Evolutionary conservation across 2,888 invertebrate genomes (phyloP).

Genomic region (Phyllotreta cruciferae): DNA sequence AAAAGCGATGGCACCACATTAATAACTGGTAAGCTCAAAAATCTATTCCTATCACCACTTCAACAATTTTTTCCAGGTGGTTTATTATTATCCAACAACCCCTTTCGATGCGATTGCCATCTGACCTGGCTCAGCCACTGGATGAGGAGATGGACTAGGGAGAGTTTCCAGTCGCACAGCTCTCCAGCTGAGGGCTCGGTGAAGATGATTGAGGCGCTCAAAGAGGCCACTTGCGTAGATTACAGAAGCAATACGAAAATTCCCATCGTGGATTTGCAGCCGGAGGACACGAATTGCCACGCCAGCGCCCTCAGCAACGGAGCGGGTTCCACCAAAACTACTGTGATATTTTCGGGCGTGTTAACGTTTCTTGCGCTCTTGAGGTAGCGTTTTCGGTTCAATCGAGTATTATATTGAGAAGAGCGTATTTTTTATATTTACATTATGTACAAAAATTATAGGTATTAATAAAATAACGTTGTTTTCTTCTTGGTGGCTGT

Average conservation of each 20-base stretch:
- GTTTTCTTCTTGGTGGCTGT: not conserved
- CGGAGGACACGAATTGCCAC: conserved; percentile 83
- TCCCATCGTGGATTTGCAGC: conserved; percentile 76
- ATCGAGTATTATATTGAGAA: too few relatives aligned
- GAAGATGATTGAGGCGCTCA: conserved; percentile 63
- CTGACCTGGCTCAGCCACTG: conserved; percentile 90
- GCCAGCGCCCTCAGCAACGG: conserved; percentile 78
- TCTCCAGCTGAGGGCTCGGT: conserved; percentile 60
- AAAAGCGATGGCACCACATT: conserved; percentile 88
- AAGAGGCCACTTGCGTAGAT: conserved; percentile 76
- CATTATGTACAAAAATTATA: too few relatives aligned
- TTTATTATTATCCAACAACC: conserved; percentile 63
- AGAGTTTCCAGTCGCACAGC: conserved; percentile 80
- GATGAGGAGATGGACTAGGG: conserved; percentile 87
- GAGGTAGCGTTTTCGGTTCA: too few relatives aligned
- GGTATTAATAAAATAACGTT: too few relatives aligned
- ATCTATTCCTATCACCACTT: not conserved
- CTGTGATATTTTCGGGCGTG: conserved; percentile 23
- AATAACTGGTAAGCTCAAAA: conserved; percentile 70
- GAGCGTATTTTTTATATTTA: too few relatives aligned
- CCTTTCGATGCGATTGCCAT: conserved; percentile 86
- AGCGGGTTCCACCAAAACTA: conserved; percentile 24
- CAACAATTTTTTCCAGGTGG: conserved; percentile 30
- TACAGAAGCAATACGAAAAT: conserved; percentile 67
- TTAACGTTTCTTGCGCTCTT: too few relatives aligned